These are phyloP conservation scores for Coturnix japonica DNA, from an alignment of 2,113 vertebrate species.

Conservation along the genomic window DNA sequence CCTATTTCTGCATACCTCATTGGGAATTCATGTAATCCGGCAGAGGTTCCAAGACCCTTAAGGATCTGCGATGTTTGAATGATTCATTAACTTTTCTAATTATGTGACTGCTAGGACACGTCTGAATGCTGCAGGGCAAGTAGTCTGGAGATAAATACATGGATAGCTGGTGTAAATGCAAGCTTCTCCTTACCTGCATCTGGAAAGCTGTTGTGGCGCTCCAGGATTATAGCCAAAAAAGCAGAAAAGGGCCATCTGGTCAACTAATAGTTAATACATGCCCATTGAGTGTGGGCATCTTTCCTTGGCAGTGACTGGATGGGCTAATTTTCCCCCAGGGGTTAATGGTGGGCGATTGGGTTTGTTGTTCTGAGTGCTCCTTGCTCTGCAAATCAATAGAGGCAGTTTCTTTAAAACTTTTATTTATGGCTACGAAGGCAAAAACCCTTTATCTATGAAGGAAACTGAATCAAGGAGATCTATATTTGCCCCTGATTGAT, in stretches of 20 bases:
- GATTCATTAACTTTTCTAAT: slow-evolving; percentile 55
- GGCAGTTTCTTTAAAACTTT: not conserved
- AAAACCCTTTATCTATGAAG: not conserved
- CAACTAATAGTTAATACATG: too few species aligned
- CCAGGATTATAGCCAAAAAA: not conserved
- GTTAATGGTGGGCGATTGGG: not conserved
- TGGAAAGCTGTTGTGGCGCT: not conserved
- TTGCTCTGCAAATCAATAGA: not conserved
- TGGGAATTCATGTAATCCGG: slow-evolving; percentile 23
- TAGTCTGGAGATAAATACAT: not conserved
- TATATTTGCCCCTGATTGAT: slow-evolving; percentile 6
- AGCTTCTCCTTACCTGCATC: not conserved
- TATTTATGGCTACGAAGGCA: not conserved
- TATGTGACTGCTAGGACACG: not conserved
- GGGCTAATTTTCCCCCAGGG: not conserved
- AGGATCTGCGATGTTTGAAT: slow-evolving; percentile 2
- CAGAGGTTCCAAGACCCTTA: slow-evolving; percentile 4
- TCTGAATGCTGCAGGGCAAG: not conserved
- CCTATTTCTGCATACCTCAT: not conserved
- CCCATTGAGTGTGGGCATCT: not conserved
- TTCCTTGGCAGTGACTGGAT: not conserved
- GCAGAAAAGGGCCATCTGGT: not conserved
- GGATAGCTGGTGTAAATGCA: not conserved
- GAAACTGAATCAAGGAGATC: not conserved
- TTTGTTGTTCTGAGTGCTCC: not conserved